Percentiles rank a stretch among this genome's conserved stretches.
Conservation (phyloP, 1,140 invertebrate genomes). For the Schmidtea mediterranea region DNA sequence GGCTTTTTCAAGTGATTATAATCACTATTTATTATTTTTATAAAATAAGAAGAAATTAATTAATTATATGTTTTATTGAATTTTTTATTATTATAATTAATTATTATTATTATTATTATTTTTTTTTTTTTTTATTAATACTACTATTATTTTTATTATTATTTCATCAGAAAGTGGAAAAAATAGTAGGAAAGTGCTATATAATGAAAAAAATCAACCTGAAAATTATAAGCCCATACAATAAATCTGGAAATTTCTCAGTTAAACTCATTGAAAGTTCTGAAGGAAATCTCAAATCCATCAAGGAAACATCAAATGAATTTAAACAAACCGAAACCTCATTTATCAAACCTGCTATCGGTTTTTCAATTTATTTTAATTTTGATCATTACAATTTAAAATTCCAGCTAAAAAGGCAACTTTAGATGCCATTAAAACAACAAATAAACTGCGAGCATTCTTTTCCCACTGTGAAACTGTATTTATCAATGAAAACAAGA, state of each 20-base stretch:
- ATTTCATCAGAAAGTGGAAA: conserved; percentile 4
- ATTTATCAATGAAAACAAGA: not conserved
- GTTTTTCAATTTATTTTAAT: not conserved
- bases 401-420: no score
- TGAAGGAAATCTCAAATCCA: not conserved
- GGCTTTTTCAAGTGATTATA: no score
- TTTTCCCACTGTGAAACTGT: no score
- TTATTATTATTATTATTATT: no score
- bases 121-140: no score
- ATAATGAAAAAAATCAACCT: not conserved
- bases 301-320: conserved; percentile 1
- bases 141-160: not conserved
- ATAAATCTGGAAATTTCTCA: conserved; percentile 5
- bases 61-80: no score
- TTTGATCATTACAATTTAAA: no score
- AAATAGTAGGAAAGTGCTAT: conserved; percentile 5
- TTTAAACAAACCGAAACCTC: not conserved
- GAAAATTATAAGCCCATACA: conserved; percentile 7
- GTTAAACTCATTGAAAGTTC: conserved; percentile 6
- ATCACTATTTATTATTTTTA: no score
- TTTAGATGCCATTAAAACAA: no score
- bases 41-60: no score
- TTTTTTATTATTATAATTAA: no score
- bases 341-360: not conserved
- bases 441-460: no score